Percentiles rank a stretch among this genome's conserved stretches.
phyloP scores from a whole-genome alignment of 2,888 invertebrate species.

The Ichneumon xanthorius region DNA sequence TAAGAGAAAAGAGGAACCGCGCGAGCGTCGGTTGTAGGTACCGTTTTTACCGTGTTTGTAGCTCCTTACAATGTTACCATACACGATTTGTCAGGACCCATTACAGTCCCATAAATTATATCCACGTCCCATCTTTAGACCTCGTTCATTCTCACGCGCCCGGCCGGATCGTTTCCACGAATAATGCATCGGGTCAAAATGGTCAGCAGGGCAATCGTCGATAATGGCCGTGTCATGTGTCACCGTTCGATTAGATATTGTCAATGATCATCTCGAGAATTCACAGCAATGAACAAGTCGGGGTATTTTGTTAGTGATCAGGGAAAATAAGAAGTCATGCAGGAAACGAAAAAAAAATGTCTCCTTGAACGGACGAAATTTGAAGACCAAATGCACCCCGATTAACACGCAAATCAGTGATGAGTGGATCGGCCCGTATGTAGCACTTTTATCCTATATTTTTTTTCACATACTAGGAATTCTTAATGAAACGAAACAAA shows the following conservation, averaged over 20 bases:
- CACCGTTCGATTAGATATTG: slow-evolving; percentile 4
- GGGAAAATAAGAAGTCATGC: too few relatives aligned
- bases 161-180: slow-evolving; percentile 50
- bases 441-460: too few relatives aligned
- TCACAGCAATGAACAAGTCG: background rate
- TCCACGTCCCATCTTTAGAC: slow-evolving; percentile 69
- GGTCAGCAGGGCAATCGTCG: background rate
- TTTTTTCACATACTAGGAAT: too few relatives aligned
- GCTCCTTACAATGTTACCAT: slow-evolving; percentile 82
- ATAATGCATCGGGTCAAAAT: slow-evolving; percentile 23
- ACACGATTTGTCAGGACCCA: slow-evolving; percentile 82
- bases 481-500: too few relatives aligned
- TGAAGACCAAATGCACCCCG: too few relatives aligned
- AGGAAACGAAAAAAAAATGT: too few relatives aligned
- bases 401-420: too few relatives aligned
- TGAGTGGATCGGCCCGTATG: too few relatives aligned
- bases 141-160: slow-evolving; percentile 69
- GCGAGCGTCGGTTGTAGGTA: slow-evolving; percentile 70
- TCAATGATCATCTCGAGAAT: background rate
- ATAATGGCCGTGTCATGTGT: background rate
- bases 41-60: slow-evolving; percentile 79
- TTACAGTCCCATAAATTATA: slow-evolving; percentile 82
- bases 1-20: slow-evolving; percentile 56
- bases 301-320: too few relatives aligned
- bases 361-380: too few relatives aligned